A percentile compares a stretch with the other conserved stretches of the same genome.
These are phyloP conservation scores for Scylla paramamosain DNA, from an alignment of 1,140 invertebrate genomes.

Conservation along the genomic window DNA sequence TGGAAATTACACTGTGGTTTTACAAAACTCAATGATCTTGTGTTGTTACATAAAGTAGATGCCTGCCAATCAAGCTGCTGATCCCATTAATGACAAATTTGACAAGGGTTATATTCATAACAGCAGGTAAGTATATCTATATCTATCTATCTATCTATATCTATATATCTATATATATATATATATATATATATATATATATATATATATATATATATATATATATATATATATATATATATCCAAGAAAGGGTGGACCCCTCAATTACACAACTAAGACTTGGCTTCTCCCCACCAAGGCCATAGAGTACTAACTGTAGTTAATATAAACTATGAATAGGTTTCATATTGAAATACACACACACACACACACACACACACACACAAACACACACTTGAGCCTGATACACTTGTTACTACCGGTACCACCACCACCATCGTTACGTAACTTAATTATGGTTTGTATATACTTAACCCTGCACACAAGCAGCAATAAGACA, in stretches of 20 bases:
- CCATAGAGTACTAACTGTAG: too few relatives aligned
- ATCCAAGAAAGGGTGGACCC: slow-evolving; percentile 56
- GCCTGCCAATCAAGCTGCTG: too few relatives aligned
- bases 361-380: not conserved
- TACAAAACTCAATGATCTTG: too few relatives aligned
- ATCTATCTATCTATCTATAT: slow-evolving; percentile 13
- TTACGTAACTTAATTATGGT: too few relatives aligned
- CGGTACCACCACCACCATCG: too few relatives aligned
- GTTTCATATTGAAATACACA: not conserved
- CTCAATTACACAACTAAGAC: slow-evolving; percentile 37
- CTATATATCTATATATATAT: slow-evolving; percentile 24
- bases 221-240: slow-evolving; percentile 50
- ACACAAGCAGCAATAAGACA: too few relatives aligned
- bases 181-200: slow-evolving; percentile 50
- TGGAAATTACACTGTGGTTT: too few relatives aligned
- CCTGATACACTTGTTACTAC: too few relatives aligned
- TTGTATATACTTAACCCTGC: too few relatives aligned
- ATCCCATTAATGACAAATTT: slow-evolving; percentile 31
- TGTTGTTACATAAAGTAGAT: too few relatives aligned
- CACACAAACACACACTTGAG: not conserved
- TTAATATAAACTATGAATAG: not conserved
- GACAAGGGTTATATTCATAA: not conserved
- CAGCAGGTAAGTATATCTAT: not conserved
- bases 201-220: slow-evolving; percentile 37
- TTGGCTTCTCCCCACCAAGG: not conserved